phyloP scores from a whole-genome alignment of 2,797 vertebrate genomes.

The Enteromius argenteus region DNA sequence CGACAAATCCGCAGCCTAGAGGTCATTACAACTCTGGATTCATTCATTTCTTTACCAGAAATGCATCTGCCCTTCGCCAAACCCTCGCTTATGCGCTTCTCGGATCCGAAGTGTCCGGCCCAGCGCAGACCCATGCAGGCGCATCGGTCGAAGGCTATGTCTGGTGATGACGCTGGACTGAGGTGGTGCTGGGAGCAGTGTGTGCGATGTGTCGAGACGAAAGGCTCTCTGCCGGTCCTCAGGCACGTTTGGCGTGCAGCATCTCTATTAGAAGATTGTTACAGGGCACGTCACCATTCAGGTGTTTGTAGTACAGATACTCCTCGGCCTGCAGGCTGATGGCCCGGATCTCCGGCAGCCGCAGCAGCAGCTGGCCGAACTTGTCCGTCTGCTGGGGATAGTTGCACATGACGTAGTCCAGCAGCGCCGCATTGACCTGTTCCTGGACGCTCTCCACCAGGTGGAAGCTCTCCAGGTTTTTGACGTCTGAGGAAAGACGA shows the following conservation, averaged over 20 bases:
- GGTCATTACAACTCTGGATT: slow-evolving; percentile 35
- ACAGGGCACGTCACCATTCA: slow-evolving; percentile 98
- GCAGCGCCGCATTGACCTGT: slow-evolving; percentile 94
- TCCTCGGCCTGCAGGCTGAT: slow-evolving; percentile 98
- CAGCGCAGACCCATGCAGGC: slow-evolving; percentile 3
- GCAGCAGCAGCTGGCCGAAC: slow-evolving; percentile 94
- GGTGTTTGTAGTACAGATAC: slow-evolving; percentile 99
- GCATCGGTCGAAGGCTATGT: slow-evolving; percentile 32
- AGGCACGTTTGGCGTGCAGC: slow-evolving; percentile 98
- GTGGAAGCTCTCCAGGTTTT: slow-evolving; percentile 98
- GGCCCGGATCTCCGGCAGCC: slow-evolving; percentile 95
- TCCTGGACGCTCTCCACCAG: slow-evolving; percentile 97
- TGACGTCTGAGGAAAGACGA: slow-evolving; percentile 84
- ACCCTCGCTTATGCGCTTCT: slow-evolving; percentile 39
- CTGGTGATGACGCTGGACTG: slow-evolving; percentile 51
- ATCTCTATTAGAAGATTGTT: slow-evolving; percentile 99
- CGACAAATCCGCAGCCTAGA: slow-evolving; percentile 39
- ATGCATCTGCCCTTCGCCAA: slow-evolving; percentile 23
- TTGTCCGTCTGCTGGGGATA: slow-evolving; percentile 98
- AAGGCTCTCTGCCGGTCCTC: slow-evolving; percentile 58
- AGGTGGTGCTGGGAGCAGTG: slow-evolving; percentile 44
- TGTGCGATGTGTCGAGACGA: slow-evolving; percentile 50
- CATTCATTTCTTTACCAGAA: slow-evolving; percentile 16
- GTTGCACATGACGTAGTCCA: slow-evolving; percentile 97
- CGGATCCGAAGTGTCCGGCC: slow-evolving; percentile 6